A percentile compares a stretch with the other conserved stretches of the same genome.
These are phyloP conservation scores for Drosophila subsilvestris DNA, from an alignment of 2,888 invertebrate genomes.

Conservation along the genomic window DNA sequence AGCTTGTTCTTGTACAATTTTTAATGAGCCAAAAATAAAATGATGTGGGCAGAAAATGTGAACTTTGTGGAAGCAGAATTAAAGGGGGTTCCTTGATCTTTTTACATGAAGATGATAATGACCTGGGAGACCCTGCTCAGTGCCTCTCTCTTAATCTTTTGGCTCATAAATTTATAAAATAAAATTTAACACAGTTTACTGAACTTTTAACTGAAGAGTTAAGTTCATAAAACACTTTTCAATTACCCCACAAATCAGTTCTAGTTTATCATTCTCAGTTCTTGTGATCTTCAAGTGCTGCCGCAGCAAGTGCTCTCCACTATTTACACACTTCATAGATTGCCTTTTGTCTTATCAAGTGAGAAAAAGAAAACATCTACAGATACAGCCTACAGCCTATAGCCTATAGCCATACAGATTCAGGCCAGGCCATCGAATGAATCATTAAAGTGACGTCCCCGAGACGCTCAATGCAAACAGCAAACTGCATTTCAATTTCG, in stretches of 20 bases:
- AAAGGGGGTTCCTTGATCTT: background rate
- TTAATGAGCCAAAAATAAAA: background rate
- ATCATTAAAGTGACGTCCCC: slow-evolving; percentile 40
- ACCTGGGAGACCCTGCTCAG: background rate
- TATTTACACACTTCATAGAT: slow-evolving; percentile 6
- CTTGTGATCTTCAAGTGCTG: slow-evolving; percentile 7
- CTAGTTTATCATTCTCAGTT: background rate
- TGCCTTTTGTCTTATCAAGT: slow-evolving; percentile 1
- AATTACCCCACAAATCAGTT: background rate
- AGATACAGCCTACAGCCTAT: background rate
- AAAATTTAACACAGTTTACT: background rate
- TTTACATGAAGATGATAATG: background rate
- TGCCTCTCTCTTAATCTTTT: background rate
- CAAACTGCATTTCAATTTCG: slow-evolving; percentile 45
- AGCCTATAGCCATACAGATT: slow-evolving; percentile 5
- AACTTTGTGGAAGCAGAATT: background rate
- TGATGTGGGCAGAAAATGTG: background rate
- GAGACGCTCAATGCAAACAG: slow-evolving; percentile 32
- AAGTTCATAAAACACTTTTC: background rate
- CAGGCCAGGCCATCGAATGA: slow-evolving; percentile 34
- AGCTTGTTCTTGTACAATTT: background rate
- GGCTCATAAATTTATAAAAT: too few species aligned
- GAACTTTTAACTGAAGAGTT: background rate
- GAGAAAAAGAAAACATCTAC: background rate
- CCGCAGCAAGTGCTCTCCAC: background rate